Conservation (phyloP, 2,888 invertebrate genomes). For the Amphimallon solstitiale region DNA sequence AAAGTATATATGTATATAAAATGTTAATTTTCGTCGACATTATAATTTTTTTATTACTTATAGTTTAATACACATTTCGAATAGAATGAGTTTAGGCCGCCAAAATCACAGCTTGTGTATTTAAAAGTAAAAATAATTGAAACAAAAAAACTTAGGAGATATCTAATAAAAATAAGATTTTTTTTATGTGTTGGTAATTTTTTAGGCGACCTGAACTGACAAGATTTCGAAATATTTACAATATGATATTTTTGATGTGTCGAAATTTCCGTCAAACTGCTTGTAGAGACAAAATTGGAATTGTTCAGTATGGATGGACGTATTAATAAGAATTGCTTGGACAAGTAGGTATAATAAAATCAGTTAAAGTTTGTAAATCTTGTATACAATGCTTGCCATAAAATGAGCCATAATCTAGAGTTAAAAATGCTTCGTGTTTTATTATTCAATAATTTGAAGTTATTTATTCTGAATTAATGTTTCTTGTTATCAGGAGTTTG, state of each 20-base stretch:
- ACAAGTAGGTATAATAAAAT: constrained; percentile 7
- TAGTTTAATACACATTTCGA: constrained; percentile 4
- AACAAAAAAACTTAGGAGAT: constrained; percentile 2
- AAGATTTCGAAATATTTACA: constrained; percentile 15
- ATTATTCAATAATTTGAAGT: too few species aligned
- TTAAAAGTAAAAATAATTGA: not conserved
- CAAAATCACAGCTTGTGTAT: constrained; percentile 18
- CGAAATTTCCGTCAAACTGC: constrained; percentile 31
- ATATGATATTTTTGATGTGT: too few species aligned
- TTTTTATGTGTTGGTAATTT: not conserved
- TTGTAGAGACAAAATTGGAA: constrained; percentile 21
- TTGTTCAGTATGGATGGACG: constrained; percentile 5
- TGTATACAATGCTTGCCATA: too few species aligned
- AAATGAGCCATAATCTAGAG: too few species aligned
- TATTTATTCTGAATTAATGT: too few species aligned
- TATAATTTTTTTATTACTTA: not conserved
- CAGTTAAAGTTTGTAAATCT: not conserved
- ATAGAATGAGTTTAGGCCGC: constrained; percentile 5
- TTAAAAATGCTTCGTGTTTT: too few species aligned
- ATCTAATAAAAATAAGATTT: not conserved
- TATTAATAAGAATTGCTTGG: constrained; percentile 7
- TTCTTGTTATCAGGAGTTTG: too few species aligned
- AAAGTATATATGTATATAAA: constrained; percentile 27
- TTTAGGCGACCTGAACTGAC: constrained; percentile 6
- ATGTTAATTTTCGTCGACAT: too few species aligned